These are phyloP conservation scores for Pogonocherus hispidulus DNA, from an alignment of 2,888 invertebrate genomes.

Conservation along the genomic window DNA sequence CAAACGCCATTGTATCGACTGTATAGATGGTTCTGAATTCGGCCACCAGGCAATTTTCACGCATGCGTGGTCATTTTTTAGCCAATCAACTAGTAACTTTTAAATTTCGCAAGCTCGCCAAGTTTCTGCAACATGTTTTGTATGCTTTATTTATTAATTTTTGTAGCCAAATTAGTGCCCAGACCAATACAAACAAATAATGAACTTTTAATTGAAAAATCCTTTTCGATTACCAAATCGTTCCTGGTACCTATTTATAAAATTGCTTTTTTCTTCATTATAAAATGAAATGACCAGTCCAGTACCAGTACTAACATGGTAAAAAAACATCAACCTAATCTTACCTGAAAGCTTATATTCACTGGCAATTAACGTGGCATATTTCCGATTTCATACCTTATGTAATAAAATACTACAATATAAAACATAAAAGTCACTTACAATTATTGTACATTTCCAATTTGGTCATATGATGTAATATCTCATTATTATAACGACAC, in stretches of 20 bases:
- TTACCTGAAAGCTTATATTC: conserved; percentile 44
- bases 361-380: conserved; percentile 58
- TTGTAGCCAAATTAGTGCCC: neutral
- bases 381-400: conserved; percentile 37
- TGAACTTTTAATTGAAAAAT: neutral
- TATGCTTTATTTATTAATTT: conserved; percentile 2
- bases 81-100: conserved; percentile 40
- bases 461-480: conserved; percentile 47
- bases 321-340: conserved; percentile 50
- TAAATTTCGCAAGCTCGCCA: conserved; percentile 44
- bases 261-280: neutral
- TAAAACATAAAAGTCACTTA: conserved; percentile 33
- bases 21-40: conserved; percentile 62
- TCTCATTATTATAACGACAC: conserved; percentile 40
- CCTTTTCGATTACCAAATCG: neutral
- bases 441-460: conserved; percentile 42
- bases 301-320: conserved; percentile 1
- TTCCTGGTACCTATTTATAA: neutral
- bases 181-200: neutral
- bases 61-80: conserved; percentile 44
- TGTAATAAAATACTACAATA: conserved; percentile 36
- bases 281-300: neutral
- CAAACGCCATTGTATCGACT: conserved; percentile 69
- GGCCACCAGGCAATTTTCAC: conserved; percentile 60
- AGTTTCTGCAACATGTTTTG: conserved; percentile 30